These are phyloP conservation scores for Drosophila silvestris DNA, from an alignment of 2,888 invertebrate genomes.

Conservation along the genomic window DNA sequence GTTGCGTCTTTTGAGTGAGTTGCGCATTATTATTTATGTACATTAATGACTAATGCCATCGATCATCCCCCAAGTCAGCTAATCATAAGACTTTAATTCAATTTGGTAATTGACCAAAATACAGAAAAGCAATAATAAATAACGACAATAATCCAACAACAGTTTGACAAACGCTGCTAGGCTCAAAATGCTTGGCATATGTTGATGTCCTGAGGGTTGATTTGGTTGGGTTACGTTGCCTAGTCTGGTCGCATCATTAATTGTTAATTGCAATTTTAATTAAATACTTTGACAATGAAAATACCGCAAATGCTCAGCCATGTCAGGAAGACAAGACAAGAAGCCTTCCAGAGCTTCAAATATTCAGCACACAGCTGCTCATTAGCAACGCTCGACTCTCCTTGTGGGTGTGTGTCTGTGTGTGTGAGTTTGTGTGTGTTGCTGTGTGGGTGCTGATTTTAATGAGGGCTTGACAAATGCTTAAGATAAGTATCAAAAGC, in stretches of 20 bases:
- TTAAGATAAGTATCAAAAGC: constrained; percentile 27
- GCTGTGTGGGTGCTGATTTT: constrained; percentile 28
- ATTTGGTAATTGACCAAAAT: constrained; percentile 39
- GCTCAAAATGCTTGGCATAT: constrained; percentile 8
- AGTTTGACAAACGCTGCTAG: constrained; percentile 7
- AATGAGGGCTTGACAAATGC: constrained; percentile 38
- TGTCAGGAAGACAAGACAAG: constrained; percentile 23
- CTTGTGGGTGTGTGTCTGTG: constrained; percentile 2
- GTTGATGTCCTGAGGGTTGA: constrained; percentile 14
- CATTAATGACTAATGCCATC: constrained; percentile 40
- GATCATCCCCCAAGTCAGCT: constrained; percentile 20
- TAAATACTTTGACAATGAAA: constrained; percentile 73
- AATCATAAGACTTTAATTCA: constrained; percentile 43
- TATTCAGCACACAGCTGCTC: constrained; percentile 55
- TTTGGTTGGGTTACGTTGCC: constrained; percentile 1
- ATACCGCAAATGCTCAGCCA: constrained; percentile 60
- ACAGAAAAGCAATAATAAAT: constrained; percentile 29
- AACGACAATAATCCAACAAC: constrained; percentile 14
- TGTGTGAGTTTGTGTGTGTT: neutral
- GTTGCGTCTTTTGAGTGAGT: constrained; percentile 1
- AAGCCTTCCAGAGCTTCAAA: constrained; percentile 15
- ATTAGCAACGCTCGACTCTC: constrained; percentile 32
- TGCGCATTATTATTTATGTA: constrained; percentile 32
- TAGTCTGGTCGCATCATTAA: constrained; percentile 56
- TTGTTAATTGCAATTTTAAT: constrained; percentile 79